A percentile compares a stretch with the other conserved stretches of the same genome.
phyloP scores from a whole-genome alignment of 2,797 vertebrate genomes.

The Acanthopagrus latus region DNA sequence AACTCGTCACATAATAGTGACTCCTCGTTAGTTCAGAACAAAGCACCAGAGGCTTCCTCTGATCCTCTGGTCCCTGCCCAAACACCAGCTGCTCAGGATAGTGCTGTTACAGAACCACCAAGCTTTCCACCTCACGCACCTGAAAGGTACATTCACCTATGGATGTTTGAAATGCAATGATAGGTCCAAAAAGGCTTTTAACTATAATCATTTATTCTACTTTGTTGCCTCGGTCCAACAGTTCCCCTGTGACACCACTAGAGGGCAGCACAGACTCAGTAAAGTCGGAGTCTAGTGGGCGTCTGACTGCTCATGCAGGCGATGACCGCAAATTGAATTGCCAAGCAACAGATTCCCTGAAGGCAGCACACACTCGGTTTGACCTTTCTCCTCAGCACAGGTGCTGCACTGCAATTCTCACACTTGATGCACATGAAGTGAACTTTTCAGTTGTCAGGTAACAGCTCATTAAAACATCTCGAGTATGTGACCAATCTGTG shows the following conservation, averaged over 20 bases:
- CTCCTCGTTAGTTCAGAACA: background rate
- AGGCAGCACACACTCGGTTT: constrained; percentile 2
- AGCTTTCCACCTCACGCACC: background rate
- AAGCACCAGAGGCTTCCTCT: background rate
- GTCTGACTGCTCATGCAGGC: background rate
- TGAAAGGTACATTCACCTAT: constrained; percentile 28
- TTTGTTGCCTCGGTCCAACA: constrained; percentile 4
- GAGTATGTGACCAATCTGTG: constrained; percentile 20
- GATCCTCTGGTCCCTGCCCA: background rate
- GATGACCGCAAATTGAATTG: background rate
- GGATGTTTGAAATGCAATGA: background rate
- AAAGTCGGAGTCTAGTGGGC: background rate
- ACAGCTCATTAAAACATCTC: constrained; percentile 6
- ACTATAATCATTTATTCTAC: background rate
- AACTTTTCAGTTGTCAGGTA: constrained; percentile 5
- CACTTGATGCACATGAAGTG: background rate
- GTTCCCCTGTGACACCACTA: constrained; percentile 42
- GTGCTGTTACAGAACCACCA: background rate
- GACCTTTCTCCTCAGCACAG: constrained; percentile 37
- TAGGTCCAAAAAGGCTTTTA: background rate
- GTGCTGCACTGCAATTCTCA: constrained; percentile 17
- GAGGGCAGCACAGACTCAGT: constrained; percentile 50
- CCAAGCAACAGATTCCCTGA: background rate
- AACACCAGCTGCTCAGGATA: constrained; percentile 1
- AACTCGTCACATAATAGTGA: constrained; percentile 7